These are phyloP conservation scores for Hybos culiciformis DNA, from an alignment of 2,888 invertebrate species.

Conservation along the genomic window DNA sequence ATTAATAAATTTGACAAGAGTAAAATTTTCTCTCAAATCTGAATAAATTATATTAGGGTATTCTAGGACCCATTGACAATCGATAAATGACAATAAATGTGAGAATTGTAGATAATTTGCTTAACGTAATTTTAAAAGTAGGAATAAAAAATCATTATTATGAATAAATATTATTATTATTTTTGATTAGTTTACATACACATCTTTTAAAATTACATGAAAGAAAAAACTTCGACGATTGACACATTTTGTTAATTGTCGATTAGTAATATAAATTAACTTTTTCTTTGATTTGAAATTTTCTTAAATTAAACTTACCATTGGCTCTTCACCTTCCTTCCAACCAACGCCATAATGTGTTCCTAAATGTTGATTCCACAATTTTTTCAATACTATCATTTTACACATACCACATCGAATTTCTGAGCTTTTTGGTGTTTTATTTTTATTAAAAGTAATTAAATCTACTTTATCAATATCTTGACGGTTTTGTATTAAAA, in stretches of 20 bases:
- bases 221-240: background rate
- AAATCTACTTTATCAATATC: slow-evolving; percentile 22
- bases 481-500: slow-evolving; percentile 24
- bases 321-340: slow-evolving; percentile 18
- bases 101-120: too few relatives aligned
- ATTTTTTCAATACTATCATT: slow-evolving; percentile 11
- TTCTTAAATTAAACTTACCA: slow-evolving; percentile 17
- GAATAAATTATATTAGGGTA: too few relatives aligned
- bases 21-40: too few relatives aligned
- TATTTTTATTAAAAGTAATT: slow-evolving; percentile 13
- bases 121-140: too few relatives aligned
- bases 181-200: too few relatives aligned
- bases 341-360: slow-evolving; percentile 33
- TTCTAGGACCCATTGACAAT: too few relatives aligned
- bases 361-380: slow-evolving; percentile 23
- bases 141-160: too few relatives aligned
- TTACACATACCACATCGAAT: slow-evolving; percentile 29
- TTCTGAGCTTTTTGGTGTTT: slow-evolving; percentile 3
- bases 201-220: slow-evolving; percentile 2
- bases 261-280: too few relatives aligned
- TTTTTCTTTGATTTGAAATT: background rate
- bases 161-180: too few relatives aligned
- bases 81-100: too few relatives aligned
- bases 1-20: too few relatives aligned
- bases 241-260: too few relatives aligned